phyloP scores from a whole-genome alignment of 1,140 invertebrate species.

The Drosophila insularis region DNA sequence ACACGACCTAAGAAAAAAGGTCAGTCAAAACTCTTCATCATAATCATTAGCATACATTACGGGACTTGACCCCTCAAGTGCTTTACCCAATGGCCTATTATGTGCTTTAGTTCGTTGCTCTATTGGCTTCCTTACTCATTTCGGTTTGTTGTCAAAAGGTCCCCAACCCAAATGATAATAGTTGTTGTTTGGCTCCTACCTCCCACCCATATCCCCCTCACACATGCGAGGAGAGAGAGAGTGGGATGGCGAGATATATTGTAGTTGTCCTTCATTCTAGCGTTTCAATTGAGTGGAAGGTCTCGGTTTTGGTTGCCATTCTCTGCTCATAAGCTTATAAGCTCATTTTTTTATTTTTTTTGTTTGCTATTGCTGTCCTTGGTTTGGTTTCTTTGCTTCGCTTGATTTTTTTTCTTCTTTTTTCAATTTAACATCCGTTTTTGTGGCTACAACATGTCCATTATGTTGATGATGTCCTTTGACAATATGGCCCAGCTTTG shows the following conservation, averaged over 20 bases:
- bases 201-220: slow-evolving; percentile 14
- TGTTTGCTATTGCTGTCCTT: slow-evolving; percentile 1
- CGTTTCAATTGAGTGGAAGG: slow-evolving; percentile 69
- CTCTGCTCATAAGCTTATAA: slow-evolving; percentile 61
- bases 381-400: slow-evolving; percentile 55
- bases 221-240: background rate
- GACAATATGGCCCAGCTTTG: slow-evolving; percentile 48
- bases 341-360: slow-evolving; percentile 45
- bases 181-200: slow-evolving; percentile 39
- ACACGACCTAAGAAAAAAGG: background rate
- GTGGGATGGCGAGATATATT: slow-evolving; percentile 19
- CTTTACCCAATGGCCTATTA: slow-evolving; percentile 67
- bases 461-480: slow-evolving; percentile 75
- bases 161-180: slow-evolving; percentile 56
- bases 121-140: slow-evolving; percentile 58
- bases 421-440: slow-evolving; percentile 73
- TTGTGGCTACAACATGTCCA: slow-evolving; percentile 67
- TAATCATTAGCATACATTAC: slow-evolving; percentile 72
- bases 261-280: slow-evolving; percentile 56
- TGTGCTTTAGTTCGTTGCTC: slow-evolving; percentile 67
- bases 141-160: slow-evolving; percentile 34
- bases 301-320: slow-evolving; percentile 19
- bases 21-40: slow-evolving; percentile 49
- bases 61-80: slow-evolving; percentile 63
- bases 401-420: slow-evolving; percentile 46